phyloP scores from a whole-genome alignment of 1,140 invertebrate species.

The Drosophila melanica region DNA sequence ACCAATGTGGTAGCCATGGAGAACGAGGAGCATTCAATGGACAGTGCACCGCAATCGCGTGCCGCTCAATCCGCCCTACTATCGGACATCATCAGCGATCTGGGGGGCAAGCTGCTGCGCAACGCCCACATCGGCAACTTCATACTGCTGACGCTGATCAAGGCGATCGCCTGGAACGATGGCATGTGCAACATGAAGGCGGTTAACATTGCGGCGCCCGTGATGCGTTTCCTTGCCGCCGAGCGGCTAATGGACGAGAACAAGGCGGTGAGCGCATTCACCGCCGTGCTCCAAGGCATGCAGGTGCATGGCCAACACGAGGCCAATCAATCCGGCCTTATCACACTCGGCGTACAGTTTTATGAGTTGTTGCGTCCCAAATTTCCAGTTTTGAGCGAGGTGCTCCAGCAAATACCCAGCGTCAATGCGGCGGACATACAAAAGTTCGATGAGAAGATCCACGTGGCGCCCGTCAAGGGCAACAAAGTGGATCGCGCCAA shows the following conservation, averaged over 20 bases:
- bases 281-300: constrained; percentile 89
- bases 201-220: constrained; percentile 88
- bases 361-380: constrained; percentile 92
- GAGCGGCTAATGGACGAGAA: constrained; percentile 87
- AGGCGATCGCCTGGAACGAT: constrained; percentile 94
- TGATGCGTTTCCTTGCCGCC: constrained; percentile 86
- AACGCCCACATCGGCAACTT: constrained; percentile 88
- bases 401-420: constrained; percentile 91
- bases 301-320: constrained; percentile 94
- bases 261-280: constrained; percentile 89
- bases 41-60: constrained; percentile 85
- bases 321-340: constrained; percentile 85
- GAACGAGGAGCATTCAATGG: constrained; percentile 88
- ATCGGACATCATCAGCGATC: constrained; percentile 89
- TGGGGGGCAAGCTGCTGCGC: constrained; percentile 88
- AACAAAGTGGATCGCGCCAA: constrained; percentile 94
- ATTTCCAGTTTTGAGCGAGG: constrained; percentile 87
- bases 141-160: constrained; percentile 87
- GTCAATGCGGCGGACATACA: constrained; percentile 90
- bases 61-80: constrained; percentile 85
- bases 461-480: constrained; percentile 88
- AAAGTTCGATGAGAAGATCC: constrained; percentile 93
- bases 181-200: constrained; percentile 91
- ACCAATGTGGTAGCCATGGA: constrained; percentile 87
- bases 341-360: constrained; percentile 86